These are phyloP conservation scores for Amitus sp. DNA, from an alignment of 2,888 invertebrate genomes.

Conservation along the genomic window DNA sequence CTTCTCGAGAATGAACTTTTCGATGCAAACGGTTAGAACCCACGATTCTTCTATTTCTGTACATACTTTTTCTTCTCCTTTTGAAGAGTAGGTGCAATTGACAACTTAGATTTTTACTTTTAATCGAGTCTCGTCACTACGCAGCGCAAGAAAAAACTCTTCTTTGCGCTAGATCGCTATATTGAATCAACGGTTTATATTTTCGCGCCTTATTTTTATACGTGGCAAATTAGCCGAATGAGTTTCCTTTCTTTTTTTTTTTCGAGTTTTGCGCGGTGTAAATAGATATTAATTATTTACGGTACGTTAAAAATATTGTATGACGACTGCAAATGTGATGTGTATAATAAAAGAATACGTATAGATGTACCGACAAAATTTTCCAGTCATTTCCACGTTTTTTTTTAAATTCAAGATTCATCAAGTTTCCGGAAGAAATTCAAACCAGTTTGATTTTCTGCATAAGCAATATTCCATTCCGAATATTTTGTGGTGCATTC, in stretches of 20 bases:
- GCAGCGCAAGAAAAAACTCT: no score
- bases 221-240: neutral
- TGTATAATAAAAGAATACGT: slow-evolving; percentile 46
- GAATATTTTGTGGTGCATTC: no score
- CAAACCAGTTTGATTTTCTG: no score
- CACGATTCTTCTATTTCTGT: no score
- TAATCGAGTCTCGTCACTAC: no score
- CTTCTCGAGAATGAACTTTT: neutral
- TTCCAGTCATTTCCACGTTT: no score
- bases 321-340: slow-evolving; percentile 54
- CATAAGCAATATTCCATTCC: no score
- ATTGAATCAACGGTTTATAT: neutral
- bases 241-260: slow-evolving; percentile 28
- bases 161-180: neutral
- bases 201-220: neutral
- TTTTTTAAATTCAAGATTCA: no score
- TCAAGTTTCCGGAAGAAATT: no score
- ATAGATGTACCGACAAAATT: neutral
- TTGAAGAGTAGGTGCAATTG: neutral
- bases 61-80: neutral
- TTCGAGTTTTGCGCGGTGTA: slow-evolving; percentile 34
- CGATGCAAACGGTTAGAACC: neutral
- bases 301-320: slow-evolving; percentile 30
- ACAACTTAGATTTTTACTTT: neutral
- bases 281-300: slow-evolving; percentile 39